phyloP scores from a whole-genome alignment of 2,888 invertebrate genomes.

The Callyntrura sp. region DNA sequence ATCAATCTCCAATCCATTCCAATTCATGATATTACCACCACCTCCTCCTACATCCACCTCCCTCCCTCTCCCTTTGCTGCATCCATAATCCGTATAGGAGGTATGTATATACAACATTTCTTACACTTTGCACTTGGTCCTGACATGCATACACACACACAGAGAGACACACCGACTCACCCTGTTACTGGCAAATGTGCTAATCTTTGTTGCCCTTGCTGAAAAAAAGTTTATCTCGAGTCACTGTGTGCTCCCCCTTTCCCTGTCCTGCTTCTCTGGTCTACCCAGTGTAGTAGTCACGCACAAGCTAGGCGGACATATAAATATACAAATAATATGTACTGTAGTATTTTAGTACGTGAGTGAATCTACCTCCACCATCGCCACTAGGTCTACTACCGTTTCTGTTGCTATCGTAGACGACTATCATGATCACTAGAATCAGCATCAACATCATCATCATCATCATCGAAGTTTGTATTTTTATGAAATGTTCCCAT shows the following conservation, averaged over 20 bases:
- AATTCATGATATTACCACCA: conserved; percentile 28
- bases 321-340: background rate
- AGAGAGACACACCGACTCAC: background rate
- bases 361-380: background rate
- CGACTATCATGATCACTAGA: background rate
- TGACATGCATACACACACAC: background rate
- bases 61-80: too few species aligned
- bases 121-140: too few species aligned
- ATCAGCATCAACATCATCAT: background rate
- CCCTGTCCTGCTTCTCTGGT: conserved; percentile 17
- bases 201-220: conserved; percentile 45
- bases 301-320: background rate
- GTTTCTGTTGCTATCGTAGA: background rate
- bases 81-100: background rate
- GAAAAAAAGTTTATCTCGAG: conserved; percentile 22
- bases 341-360: background rate
- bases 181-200: conserved; percentile 1
- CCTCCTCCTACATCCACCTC: background rate
- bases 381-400: background rate
- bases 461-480: background rate
- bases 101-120: background rate
- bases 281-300: conserved; percentile 47
- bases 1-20: conserved; percentile 52
- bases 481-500: conserved; percentile 64
- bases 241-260: conserved; percentile 18